Percentiles rank a stretch among this genome's conserved stretches.
phyloP scores from a whole-genome alignment of 2,797 vertebrate species.

The Adelosebastes latens region DNA sequence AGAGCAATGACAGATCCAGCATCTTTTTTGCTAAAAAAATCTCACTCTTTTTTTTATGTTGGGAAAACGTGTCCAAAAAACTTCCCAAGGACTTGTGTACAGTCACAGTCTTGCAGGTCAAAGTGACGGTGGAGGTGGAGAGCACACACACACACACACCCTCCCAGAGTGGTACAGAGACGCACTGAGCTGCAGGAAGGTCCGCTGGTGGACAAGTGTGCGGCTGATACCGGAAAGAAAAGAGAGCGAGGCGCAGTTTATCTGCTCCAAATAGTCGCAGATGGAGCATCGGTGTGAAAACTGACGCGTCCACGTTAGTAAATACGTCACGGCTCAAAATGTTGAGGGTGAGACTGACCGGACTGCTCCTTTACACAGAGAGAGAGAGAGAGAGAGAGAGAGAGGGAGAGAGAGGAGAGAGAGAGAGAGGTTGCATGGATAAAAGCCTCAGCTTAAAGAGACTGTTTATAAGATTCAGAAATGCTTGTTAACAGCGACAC shows the following conservation, averaged over 20 bases:
- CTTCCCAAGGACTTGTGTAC: constrained; percentile 10
- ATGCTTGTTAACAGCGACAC: no score
- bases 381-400: neutral
- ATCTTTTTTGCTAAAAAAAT: constrained; percentile 53
- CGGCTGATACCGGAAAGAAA: constrained; percentile 50
- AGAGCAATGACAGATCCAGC: constrained; percentile 72
- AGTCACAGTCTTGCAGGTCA: constrained; percentile 1
- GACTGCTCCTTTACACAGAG: constrained; percentile 34
- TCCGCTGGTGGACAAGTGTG: constrained; percentile 42
- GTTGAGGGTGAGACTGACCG: constrained; percentile 51
- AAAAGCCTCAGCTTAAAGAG: neutral
- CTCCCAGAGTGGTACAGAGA: constrained; percentile 8
- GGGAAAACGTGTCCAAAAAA: constrained; percentile 25
- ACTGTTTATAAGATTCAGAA: no score
- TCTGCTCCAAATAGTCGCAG: constrained; percentile 81
- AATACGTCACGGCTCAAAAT: constrained; percentile 82
- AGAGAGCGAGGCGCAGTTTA: constrained; percentile 79
- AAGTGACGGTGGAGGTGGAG: neutral
- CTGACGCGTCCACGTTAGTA: constrained; percentile 80
- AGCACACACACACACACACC: neutral
- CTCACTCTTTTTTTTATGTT: neutral
- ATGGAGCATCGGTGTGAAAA: constrained; percentile 88
- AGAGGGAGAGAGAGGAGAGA: neutral
- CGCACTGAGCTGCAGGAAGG: constrained; percentile 29
- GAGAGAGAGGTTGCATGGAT: neutral